Percentiles rank a stretch among this genome's conserved stretches.
These are phyloP conservation scores for Xenopus tropicalis DNA, from an alignment of 2,113 vertebrate genomes.

Conservation along the genomic window DNA sequence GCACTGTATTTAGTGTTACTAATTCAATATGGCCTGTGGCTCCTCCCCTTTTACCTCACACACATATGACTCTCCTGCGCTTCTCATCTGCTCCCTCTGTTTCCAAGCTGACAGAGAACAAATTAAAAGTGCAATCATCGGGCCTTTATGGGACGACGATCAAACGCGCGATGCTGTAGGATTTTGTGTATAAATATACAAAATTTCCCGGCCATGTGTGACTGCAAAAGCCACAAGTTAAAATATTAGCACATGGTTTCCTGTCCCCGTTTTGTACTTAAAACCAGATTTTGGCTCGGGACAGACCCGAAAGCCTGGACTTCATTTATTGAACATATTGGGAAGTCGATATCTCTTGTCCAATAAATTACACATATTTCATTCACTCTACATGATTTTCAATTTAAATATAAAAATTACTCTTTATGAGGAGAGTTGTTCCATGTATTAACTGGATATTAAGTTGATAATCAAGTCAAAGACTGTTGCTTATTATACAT, in stretches of 20 bases:
- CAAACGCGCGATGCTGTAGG: constrained; percentile 24
- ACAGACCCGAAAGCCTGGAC: too few relatives aligned
- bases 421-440: too few relatives aligned
- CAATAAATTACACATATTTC: too few relatives aligned
- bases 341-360: too few relatives aligned
- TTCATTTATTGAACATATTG: too few relatives aligned
- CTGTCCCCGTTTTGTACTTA: constrained; percentile 39
- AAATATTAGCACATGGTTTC: constrained; percentile 49
- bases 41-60: constrained; percentile 3
- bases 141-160: constrained; percentile 32
- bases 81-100: constrained; percentile 13
- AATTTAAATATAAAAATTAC: too few relatives aligned
- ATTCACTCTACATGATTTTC: too few relatives aligned
- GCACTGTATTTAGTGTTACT: too few relatives aligned
- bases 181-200: constrained; percentile 32
- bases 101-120: constrained; percentile 46
- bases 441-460: too few relatives aligned
- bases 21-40: constrained; percentile 4
- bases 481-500: too few relatives aligned
- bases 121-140: constrained; percentile 43
- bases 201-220: constrained; percentile 33
- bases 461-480: too few relatives aligned
- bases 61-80: not conserved
- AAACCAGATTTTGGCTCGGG: not conserved
- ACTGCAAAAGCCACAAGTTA: constrained; percentile 34